phyloP scores from a whole-genome alignment of 2,113 vertebrate genomes.

The Engraulis encrasicolus region DNA sequence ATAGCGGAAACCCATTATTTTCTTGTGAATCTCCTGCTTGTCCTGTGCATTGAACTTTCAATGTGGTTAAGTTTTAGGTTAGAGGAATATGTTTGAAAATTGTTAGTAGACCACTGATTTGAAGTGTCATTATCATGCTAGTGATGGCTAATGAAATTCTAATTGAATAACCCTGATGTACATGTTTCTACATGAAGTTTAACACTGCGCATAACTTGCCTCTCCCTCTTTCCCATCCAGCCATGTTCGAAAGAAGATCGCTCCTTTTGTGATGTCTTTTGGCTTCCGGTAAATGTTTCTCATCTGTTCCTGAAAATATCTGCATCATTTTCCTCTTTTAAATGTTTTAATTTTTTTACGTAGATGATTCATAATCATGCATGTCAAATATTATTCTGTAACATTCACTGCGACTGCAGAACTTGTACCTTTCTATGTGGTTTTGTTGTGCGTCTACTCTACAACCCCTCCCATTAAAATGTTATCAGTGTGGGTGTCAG shows the following conservation, averaged over 20 bases:
- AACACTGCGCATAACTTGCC: background rate
- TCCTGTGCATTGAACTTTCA: no score
- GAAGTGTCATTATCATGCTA: no score
- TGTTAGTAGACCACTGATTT: no score
- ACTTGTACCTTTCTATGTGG: background rate
- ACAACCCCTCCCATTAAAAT: background rate
- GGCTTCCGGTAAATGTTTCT: conserved; percentile 83
- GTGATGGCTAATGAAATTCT: no score
- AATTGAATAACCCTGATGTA: no score
- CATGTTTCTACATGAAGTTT: background rate
- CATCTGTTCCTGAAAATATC: background rate
- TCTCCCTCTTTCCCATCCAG: conserved; percentile 56
- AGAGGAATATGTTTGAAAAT: no score
- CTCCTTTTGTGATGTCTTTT: conserved; percentile 85
- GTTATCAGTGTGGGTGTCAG: background rate
- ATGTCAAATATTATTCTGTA: background rate
- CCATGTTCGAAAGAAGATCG: conserved; percentile 71
- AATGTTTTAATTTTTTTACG: background rate
- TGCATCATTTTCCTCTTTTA: background rate
- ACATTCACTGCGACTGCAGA: background rate
- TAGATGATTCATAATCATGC: background rate
- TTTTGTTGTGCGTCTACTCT: background rate
- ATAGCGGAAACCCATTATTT: no score
- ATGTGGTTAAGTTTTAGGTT: no score
- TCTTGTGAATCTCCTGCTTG: no score